Base-by-base conservation (phyloP, 2,113 vertebrate species). In the Leucosticte australis region DNA sequence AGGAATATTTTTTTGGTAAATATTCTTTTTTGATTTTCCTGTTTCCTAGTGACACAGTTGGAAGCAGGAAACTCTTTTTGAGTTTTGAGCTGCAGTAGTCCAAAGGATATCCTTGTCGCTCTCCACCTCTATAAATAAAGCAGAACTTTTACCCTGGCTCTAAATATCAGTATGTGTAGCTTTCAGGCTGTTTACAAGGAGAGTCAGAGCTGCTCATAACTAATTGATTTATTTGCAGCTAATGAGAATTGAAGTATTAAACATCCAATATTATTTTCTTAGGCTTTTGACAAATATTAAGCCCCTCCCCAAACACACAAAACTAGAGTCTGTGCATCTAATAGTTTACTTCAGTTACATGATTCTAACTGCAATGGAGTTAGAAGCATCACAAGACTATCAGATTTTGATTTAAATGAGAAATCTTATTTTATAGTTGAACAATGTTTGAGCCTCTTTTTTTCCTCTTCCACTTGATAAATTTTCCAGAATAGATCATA, bases 71-170 rank as follows among this genome's bases (percentile, higher is more conserved):
- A 77, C 94, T 84, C 60, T 81, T 92, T 96, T 91, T 41, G 88
- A 91, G 67, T 96, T 96, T 95, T 77, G 84, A 95, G 83, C 89
- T 95, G 74, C 83, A 85, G 92, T 92, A 95, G 93, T 87, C 94
- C 92, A 96, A 83, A 97, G 97, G 96, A 97, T 97, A 97, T 97
- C 94, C 97, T 97, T 95, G 91, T 97, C 95, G 95, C 94, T 96
- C 95, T 83, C 92, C 97, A 93, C 96, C 94, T 96, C 97, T 97
- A 97, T 96, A 97, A 97, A 97, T 97, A 97, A 95, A 96, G 77
- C 67, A 24, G 73, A 94, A 94, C 91, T 95, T 97, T 91, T 95
- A 91, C 74, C 85, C 90, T 89, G 69, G 37, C 37, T 94, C 30
- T 90, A 71, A 90, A 97, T 95, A 80, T 55, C 68, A 17, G 35